Conservation (phyloP, 1,140 invertebrate genomes). For the Leguminivora glycinivorella region DNA sequence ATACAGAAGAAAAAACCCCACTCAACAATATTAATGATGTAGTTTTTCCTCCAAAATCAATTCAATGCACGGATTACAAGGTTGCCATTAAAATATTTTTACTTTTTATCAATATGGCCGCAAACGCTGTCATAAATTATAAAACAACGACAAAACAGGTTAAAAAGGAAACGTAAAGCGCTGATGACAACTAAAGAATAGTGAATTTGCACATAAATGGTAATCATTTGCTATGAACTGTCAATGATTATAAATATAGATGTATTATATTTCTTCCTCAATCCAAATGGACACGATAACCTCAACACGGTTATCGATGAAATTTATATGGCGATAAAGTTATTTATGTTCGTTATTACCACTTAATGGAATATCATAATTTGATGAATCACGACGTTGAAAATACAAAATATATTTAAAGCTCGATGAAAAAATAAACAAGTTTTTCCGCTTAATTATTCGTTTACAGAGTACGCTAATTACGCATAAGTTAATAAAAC, state of each 20-base stretch:
- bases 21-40: constrained; percentile 28
- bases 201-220: constrained; percentile 45
- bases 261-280: constrained; percentile 22
- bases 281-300: constrained; percentile 17
- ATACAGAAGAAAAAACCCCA: constrained; percentile 26
- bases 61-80: constrained; percentile 28
- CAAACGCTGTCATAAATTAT: constrained; percentile 29
- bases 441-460: constrained; percentile 66
- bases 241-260: constrained; percentile 44
- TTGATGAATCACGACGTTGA: background rate
- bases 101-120: constrained; percentile 35
- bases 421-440: constrained; percentile 19
- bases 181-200: constrained; percentile 35
- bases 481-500: constrained; percentile 59
- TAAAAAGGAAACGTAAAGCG: constrained; percentile 33
- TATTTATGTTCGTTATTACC: constrained; percentile 34
- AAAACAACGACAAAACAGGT: constrained; percentile 28
- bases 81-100: constrained; percentile 34
- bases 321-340: constrained; percentile 36
- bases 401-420: constrained; percentile 36
- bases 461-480: constrained; percentile 60
- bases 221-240: constrained; percentile 46
- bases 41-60: constrained; percentile 23
- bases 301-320: constrained; percentile 33
- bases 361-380: constrained; percentile 24